Evolutionary conservation across 2,113 vertebrate species (phyloP).

Genomic region (Haplochromis burtoni): DNA sequence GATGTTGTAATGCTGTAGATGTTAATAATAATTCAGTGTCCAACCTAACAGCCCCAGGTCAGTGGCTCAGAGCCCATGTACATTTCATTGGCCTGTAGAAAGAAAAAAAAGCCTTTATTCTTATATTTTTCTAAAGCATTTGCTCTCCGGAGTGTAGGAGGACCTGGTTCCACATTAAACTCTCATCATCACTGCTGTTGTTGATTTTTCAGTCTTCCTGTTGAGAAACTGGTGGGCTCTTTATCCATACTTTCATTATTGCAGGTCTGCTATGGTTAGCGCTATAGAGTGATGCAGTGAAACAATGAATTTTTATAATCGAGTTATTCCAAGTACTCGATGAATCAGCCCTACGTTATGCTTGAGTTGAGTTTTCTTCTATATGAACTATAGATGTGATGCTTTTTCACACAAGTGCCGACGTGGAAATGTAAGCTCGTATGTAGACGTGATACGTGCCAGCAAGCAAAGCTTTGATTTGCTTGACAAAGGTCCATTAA

Average conservation of each 20-base stretch:
- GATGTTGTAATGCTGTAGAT: neutral
- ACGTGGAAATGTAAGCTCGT: neutral
- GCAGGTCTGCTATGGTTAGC: neutral
- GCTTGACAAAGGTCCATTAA: neutral
- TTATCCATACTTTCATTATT: neutral
- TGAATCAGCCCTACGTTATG: neutral
- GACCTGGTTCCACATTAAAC: neutral
- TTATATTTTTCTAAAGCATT: neutral
- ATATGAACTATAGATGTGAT: neutral
- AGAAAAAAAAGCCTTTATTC: neutral
- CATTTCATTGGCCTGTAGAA: neutral
- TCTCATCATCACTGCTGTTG: neutral
- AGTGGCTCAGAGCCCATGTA: neutral
- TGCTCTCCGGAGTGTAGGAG: accelerated
- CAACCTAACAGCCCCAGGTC: neutral
- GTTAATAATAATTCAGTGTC: neutral
- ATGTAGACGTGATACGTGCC: accelerated
- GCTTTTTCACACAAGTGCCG: neutral
- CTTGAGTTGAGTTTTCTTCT: neutral
- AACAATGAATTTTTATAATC: neutral
- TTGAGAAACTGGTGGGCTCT: neutral
- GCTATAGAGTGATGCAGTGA: neutral
- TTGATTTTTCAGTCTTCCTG: neutral
- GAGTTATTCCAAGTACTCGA: neutral
- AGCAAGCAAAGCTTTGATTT: neutral